Conservation (phyloP, 2,113 vertebrate genomes). For the Merops nubicus region DNA sequence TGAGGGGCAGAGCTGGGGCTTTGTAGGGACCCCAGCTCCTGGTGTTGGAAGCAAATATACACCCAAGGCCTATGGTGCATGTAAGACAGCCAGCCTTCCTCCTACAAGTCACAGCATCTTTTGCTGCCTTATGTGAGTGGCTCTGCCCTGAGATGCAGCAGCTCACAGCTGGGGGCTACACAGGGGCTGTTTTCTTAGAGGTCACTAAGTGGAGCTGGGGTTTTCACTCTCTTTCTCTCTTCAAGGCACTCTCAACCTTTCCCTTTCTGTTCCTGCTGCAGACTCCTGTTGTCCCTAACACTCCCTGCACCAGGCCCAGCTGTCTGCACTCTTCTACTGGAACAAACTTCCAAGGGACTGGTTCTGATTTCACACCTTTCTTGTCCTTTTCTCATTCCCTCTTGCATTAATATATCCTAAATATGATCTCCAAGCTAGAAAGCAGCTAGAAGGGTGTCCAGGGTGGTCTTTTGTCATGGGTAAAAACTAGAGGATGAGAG, state of each 20-base stretch:
- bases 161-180: not conserved
- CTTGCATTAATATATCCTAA: not conserved
- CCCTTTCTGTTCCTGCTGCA: not conserved
- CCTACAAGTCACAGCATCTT: not conserved
- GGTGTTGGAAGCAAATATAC: fast-evolving
- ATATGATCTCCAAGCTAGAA: not conserved
- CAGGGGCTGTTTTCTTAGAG: not conserved
- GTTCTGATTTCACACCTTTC: not conserved
- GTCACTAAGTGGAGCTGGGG: not conserved
- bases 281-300: not conserved
- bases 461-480: not conserved
- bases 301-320: not conserved
- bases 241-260: not conserved
- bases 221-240: not conserved
- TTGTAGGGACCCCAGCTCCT: not conserved
- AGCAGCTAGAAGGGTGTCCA: not conserved
- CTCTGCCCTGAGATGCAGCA: not conserved
- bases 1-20: not conserved
- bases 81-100: not conserved
- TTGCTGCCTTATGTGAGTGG: not conserved
- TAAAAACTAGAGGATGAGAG: not conserved
- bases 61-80: fast-evolving
- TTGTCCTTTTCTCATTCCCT: not conserved
- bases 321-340: not conserved
- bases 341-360: not conserved